Percentiles rank a stretch among this genome's conserved stretches.
phyloP scores from a whole-genome alignment of 2,888 invertebrate genomes.

The Unio delphinus region DNA sequence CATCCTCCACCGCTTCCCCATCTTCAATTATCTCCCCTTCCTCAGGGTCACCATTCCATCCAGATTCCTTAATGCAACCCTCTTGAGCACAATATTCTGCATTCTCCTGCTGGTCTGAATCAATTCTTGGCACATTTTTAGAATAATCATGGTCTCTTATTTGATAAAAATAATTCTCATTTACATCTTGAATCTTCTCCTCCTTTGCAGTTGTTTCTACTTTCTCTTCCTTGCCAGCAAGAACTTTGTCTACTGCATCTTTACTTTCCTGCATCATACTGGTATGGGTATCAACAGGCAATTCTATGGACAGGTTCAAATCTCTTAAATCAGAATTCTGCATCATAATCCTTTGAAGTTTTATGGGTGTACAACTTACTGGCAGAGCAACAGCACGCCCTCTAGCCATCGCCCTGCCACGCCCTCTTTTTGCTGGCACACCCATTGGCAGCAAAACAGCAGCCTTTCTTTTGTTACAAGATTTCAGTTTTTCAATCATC shows the following conservation, averaged over 20 bases:
- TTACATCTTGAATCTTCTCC: slow-evolving; percentile 9
- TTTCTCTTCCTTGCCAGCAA: background rate
- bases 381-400: slow-evolving; percentile 39
- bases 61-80: background rate
- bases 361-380: slow-evolving; percentile 27
- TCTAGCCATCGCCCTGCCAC: slow-evolving; percentile 39
- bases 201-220: slow-evolving; percentile 3
- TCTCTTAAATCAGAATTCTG: slow-evolving; percentile 24
- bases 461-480: slow-evolving; percentile 40
- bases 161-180: slow-evolving; percentile 38
- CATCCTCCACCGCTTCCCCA: slow-evolving; percentile 10
- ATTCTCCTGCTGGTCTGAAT: background rate
- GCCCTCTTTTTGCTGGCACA: slow-evolving; percentile 47
- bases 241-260: background rate
- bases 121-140: slow-evolving; percentile 17
- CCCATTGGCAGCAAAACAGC: slow-evolving; percentile 56
- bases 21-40: slow-evolving; percentile 37
- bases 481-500: slow-evolving; percentile 19
- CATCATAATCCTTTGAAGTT: slow-evolving; percentile 41
- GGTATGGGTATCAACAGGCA: no score
- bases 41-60: slow-evolving; percentile 22
- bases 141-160: slow-evolving; percentile 78
- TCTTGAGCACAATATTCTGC: slow-evolving; percentile 1
- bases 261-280: slow-evolving; percentile 1
- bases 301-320: slow-evolving; percentile 5